A percentile compares a stretch with the other conserved stretches of the same genome.
phyloP scores from a whole-genome alignment of 2,113 vertebrate genomes.

The Lipotes vexillifer region DNA sequence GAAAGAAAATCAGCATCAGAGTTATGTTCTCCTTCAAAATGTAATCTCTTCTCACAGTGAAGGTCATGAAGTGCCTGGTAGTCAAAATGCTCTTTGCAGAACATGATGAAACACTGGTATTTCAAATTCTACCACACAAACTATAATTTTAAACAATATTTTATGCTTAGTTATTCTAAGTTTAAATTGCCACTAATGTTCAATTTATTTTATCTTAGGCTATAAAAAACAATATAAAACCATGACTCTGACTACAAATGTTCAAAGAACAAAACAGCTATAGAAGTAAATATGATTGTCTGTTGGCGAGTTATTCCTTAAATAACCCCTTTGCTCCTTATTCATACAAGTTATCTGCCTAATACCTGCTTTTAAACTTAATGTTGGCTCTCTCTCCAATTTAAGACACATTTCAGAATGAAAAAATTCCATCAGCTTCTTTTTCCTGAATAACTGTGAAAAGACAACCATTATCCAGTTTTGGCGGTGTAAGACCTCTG shows the following conservation, averaged over 20 bases:
- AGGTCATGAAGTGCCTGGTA: neutral
- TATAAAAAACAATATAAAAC: slow-evolving; percentile 23
- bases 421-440: neutral
- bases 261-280: neutral
- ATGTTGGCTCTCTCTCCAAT: neutral
- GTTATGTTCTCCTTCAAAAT: neutral
- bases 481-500: neutral
- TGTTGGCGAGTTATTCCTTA: neutral
- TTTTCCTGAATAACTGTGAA: neutral
- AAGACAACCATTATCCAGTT: neutral
- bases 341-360: neutral
- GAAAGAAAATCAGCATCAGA: neutral
- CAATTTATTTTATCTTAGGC: slow-evolving; percentile 22
- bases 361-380: neutral
- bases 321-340: neutral
- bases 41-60: neutral
- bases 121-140: slow-evolving; percentile 11
- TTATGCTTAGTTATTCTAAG: neutral
- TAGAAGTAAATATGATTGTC: neutral
- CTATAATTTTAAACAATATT: neutral
- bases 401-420: neutral
- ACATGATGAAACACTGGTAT: neutral
- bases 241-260: neutral
- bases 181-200: slow-evolving; percentile 23
- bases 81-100: neutral